These are phyloP conservation scores for Conops quadrifasciatus DNA, from an alignment of 2,888 invertebrate genomes.

Conservation along the genomic window DNA sequence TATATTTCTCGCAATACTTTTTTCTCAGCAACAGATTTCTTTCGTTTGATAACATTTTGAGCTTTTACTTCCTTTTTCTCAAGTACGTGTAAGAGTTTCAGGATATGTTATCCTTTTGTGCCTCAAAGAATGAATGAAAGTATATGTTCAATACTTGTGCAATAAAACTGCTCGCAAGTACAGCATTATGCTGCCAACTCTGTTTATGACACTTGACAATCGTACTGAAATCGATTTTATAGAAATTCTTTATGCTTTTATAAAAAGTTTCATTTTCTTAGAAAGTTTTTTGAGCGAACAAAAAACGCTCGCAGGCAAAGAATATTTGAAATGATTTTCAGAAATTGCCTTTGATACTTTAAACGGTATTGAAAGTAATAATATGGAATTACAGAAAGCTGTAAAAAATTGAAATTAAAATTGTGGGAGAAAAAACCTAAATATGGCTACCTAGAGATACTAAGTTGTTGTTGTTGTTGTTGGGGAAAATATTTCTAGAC, in stretches of 20 bases:
- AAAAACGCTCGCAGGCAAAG: background rate
- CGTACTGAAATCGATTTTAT: slow-evolving; percentile 18
- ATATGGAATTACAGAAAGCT: too few relatives aligned
- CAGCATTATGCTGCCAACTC: slow-evolving; percentile 24
- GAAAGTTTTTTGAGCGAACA: background rate
- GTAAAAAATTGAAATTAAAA: too few relatives aligned
- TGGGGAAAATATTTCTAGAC: too few relatives aligned
- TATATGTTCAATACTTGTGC: slow-evolving; percentile 13
- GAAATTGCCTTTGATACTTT: too few relatives aligned
- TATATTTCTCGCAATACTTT: background rate
- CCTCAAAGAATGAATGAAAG: slow-evolving; percentile 1
- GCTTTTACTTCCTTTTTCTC: background rate
- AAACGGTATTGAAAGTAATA: too few relatives aligned
- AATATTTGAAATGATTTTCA: background rate
- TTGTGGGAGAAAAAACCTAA: too few relatives aligned
- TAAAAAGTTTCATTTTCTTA: background rate
- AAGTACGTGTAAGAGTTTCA: background rate
- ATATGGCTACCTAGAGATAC: too few relatives aligned
- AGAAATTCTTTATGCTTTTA: background rate
- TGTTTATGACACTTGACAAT: slow-evolving; percentile 27
- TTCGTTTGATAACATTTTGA: background rate
- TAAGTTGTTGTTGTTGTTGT: too few relatives aligned
- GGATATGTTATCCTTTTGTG: slow-evolving; percentile 28
- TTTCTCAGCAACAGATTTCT: slow-evolving; percentile 36
- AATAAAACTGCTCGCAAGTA: slow-evolving; percentile 8